Conservation (phyloP, 2,888 invertebrate species). For the Caprella mutica region DNA sequence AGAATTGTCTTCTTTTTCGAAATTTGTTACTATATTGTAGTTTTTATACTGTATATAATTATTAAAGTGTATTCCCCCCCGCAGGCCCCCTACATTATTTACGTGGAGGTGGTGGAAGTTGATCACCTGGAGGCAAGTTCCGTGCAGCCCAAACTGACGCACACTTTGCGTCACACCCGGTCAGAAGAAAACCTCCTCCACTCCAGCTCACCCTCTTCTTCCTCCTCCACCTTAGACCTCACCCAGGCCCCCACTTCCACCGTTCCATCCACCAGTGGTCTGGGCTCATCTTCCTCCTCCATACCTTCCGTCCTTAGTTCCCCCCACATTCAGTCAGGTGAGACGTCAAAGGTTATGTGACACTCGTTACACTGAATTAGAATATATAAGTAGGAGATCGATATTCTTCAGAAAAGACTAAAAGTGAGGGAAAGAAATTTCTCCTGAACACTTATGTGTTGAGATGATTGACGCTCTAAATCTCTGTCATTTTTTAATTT, state of each 20-base stretch:
- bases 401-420: no score
- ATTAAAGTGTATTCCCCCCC: background rate
- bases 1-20: no score
- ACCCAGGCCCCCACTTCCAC: conserved; percentile 25
- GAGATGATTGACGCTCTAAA: no score
- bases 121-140: conserved; percentile 70
- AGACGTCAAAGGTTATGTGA: no score
- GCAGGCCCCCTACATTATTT: conserved; percentile 92
- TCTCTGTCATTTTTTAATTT: no score
- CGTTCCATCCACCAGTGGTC: conserved; percentile 24
- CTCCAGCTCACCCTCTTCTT: conserved; percentile 37
- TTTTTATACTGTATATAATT: no score
- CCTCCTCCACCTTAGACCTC: conserved; percentile 24
- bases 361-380: no score
- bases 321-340: no score
- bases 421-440: no score
- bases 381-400: no score
- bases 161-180: conserved; percentile 76
- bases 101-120: conserved; percentile 89
- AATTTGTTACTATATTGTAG: conserved; percentile 7
- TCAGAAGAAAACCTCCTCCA: conserved; percentile 73
- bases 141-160: conserved; percentile 75
- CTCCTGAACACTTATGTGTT: no score
- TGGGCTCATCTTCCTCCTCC: conserved; percentile 33
- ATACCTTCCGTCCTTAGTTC: conserved; percentile 33